These are phyloP conservation scores for Dasyurus viverrinus DNA, from an alignment of 2,113 vertebrate genomes.

Conservation along the genomic window DNA sequence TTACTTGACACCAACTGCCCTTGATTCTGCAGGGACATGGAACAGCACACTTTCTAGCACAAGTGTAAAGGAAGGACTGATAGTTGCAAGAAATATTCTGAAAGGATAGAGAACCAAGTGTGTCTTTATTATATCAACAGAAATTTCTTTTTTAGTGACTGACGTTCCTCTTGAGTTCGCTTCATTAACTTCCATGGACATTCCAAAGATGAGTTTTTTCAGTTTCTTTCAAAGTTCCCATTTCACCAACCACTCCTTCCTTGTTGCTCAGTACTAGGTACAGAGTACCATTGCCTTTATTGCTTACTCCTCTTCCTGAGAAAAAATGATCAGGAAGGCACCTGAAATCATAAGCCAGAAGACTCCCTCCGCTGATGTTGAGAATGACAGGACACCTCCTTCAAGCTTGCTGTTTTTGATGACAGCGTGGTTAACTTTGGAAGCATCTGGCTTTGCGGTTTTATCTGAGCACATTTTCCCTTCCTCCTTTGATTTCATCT, in stretches of 20 bases:
- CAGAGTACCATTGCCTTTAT: not conserved
- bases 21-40: not conserved
- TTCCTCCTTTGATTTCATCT: not conserved
- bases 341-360: not conserved
- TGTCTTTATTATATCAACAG: not conserved
- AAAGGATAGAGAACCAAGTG: not conserved
- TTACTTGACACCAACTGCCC: not conserved
- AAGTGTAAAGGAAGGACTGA: not conserved
- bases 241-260: not conserved
- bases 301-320: not conserved
- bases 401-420: not conserved
- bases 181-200: not conserved
- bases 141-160: not conserved
- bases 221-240: not conserved
- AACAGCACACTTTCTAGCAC: not conserved
- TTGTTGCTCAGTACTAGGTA: not conserved
- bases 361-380: not conserved
- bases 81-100: not conserved
- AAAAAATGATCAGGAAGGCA: not conserved
- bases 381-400: not conserved
- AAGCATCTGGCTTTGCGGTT: not conserved
- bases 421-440: not conserved
- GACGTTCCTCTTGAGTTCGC: not conserved
- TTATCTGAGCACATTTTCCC: not conserved
- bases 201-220: not conserved